Conservation (phyloP, 2,797 vertebrate species). For the Enteromius treurensis region DNA sequence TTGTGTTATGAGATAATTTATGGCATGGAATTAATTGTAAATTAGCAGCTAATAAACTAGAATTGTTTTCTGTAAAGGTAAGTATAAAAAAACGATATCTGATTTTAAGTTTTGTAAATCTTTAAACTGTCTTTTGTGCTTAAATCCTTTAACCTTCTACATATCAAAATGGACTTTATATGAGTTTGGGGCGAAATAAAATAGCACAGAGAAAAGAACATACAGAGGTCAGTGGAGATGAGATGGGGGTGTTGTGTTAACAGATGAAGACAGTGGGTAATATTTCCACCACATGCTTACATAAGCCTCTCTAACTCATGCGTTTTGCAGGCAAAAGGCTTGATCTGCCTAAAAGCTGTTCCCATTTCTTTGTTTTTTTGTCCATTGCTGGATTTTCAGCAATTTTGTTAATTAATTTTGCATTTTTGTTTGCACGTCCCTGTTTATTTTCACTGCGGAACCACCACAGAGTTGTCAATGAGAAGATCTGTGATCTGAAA, state of each 20-base stretch:
- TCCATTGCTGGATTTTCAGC: neutral
- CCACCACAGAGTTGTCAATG: slow-evolving; percentile 10
- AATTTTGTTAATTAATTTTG: neutral
- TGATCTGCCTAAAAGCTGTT: neutral
- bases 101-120: neutral
- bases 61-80: neutral
- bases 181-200: slow-evolving; percentile 36
- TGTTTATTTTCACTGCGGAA: neutral
- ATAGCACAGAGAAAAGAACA: slow-evolving; percentile 17
- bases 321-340: slow-evolving; percentile 67
- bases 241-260: slow-evolving; percentile 53
- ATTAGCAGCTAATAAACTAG: slow-evolving; percentile 20
- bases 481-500: slow-evolving; percentile 58
- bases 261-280: slow-evolving; percentile 66
- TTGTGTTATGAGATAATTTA: neutral
- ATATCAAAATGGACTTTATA: neutral
- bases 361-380: neutral
- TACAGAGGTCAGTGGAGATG: slow-evolving; percentile 26
- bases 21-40: neutral
- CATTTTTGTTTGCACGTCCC: neutral
- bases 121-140: neutral
- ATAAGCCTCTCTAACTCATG: slow-evolving; percentile 73
- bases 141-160: neutral
- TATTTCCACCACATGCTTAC: slow-evolving; percentile 72
- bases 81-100: neutral